Base-by-base conservation (phyloP, 92 coral and sea anemone genomes). In the Epizoanthus rinbou region DNA sequence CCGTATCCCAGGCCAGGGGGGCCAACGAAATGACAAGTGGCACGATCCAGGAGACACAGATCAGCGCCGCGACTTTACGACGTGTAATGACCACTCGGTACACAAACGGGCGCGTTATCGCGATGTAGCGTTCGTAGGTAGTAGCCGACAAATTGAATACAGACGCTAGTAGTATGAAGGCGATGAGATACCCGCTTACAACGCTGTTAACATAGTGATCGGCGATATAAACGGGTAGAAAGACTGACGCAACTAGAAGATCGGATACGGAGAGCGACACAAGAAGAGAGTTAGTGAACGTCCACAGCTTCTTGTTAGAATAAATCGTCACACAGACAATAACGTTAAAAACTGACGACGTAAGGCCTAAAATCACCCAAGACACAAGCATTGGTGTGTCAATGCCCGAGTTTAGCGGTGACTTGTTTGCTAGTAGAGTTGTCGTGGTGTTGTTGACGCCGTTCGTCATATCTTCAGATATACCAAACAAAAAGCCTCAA, bases 51-150 rank as follows among this genome's bases (percentile, higher is more conserved):
- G 97, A 92, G 3, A 85, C 6, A 4, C 68, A 16, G 3, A 92
- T 57, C 23, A 92, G 83, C 10, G 57, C 5, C 10, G 75, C 39
- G 13, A 92, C 91, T 35, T 86, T 91, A 8, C 81, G 85, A 13
- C 86, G 60, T 41, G 80, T 90, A 59, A 92, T 57, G 19, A 92
- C 86, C 57, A 80, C 66, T 35, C 90, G 87, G 84, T 92, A 92
- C 58, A 76, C 90, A 21, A 92, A 90, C 6, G 97, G 97, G 28
- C 91, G 90, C 1, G 97, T 92, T 23, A 92, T 75, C 9, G 91
- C 97, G 17, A 92, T 80, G 78, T 84, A 92, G 22, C 97, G 90
- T 76, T 92, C 97, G 74, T 87, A 92, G 25, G 97, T 92, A 58
- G 87, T 93, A 9, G 91, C 91, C 21, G 91, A 92, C 21, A 92